phyloP scores from a whole-genome alignment of 2,797 vertebrate genomes.

The Anas acuta region DNA sequence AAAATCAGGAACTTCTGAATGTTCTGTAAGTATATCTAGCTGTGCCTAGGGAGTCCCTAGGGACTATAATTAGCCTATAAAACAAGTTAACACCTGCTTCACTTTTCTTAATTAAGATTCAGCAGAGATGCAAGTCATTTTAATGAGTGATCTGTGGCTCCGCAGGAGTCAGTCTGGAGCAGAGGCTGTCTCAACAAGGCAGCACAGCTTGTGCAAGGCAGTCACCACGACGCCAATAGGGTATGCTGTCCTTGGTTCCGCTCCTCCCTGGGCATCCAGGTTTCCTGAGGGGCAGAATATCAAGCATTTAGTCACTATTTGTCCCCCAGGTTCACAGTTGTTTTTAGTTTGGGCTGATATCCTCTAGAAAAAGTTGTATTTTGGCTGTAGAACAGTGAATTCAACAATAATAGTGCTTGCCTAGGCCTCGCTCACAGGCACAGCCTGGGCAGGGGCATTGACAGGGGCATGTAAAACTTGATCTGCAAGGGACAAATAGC shows the following conservation, averaged over 20 bases:
- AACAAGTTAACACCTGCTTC: conserved; percentile 46
- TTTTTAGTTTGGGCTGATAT: background rate
- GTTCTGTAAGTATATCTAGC: background rate
- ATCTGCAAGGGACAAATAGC: background rate
- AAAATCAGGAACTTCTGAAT: background rate
- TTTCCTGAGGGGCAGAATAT: background rate
- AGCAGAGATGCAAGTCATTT: background rate
- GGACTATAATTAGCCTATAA: background rate
- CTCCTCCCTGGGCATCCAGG: background rate
- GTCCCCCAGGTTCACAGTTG: background rate
- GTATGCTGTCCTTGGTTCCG: background rate
- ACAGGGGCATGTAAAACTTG: background rate
- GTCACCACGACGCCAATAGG: background rate
- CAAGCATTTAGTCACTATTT: background rate
- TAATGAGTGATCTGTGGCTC: conserved; percentile 34
- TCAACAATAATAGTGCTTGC: background rate
- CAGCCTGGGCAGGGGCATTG: too few relatives aligned
- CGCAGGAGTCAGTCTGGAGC: conserved; percentile 3
- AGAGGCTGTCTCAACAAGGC: background rate
- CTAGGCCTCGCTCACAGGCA: background rate
- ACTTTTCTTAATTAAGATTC: conserved; percentile 51
- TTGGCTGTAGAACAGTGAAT: background rate
- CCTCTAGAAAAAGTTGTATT: background rate
- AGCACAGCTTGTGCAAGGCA: background rate
- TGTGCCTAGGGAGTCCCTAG: background rate